Base-by-base conservation (phyloP, 2,888 invertebrate species). In the Bembecia ichneumoniformis region DNA sequence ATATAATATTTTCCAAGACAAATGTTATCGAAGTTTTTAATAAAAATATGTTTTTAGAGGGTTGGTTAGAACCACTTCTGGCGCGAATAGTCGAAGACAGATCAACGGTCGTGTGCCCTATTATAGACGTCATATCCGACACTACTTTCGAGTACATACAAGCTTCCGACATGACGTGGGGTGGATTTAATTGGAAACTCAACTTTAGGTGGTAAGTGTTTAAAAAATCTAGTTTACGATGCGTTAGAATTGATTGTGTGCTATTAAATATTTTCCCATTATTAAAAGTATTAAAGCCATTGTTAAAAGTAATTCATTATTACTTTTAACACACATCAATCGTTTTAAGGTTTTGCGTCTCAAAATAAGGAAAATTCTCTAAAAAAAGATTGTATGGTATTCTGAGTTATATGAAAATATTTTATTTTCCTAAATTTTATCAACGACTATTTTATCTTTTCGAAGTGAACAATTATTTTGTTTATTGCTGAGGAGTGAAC, bases 81-180 rank as follows among this genome's bases (percentile, higher is more conserved):
- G 91, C 95, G 16, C 91, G 98, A 63, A 97, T 99, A 61, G 96
- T 95, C 4, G 92, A 95, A 74, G 95, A 99, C 84, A 90, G 96
- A 60, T 94, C 93, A 58, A 95, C 96, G 0, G 98, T 99, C 46
- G 98, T 98, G 3, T 97, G 98, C 78, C 99, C 99, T 7, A 97
- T 99, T 61, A 99, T 99, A 64, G 99, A 99, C 81, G 98, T 99
- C 52, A 99, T 99, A 68, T 97, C 97, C 46, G 99, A 99, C 78
- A 98, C 99, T 66, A 97, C 97, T 3, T 99, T 99, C 82, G 98
- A 99, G 82, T 99, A 99, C 87, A 96, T 99, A 56, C 96, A 98
- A 48, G 99, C 99, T 1, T 98, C 98, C 1, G 99, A 99, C 77
- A 97, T 98, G 93, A 99, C 99, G 0, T 99, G 99, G 98, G 99